A percentile compares a stretch with the other conserved stretches of the same genome.
Conservation (phyloP, 2,797 vertebrate genomes). For the Amblyopsis hoosieri region DNA sequence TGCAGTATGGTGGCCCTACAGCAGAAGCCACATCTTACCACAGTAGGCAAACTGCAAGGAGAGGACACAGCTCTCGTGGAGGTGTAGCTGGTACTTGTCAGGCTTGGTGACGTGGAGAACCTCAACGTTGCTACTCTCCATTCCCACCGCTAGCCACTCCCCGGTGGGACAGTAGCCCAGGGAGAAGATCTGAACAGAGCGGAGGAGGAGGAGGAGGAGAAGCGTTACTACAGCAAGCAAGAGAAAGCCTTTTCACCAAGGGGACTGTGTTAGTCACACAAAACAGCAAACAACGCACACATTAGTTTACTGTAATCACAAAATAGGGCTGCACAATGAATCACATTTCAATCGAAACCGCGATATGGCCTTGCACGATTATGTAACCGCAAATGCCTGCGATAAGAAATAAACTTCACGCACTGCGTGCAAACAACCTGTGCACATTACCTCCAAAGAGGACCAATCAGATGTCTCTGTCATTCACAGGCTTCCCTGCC, state of each 20-base stretch:
- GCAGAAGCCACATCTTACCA: slow-evolving; percentile 74
- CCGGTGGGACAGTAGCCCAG: slow-evolving; percentile 95
- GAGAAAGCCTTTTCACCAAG: not conserved
- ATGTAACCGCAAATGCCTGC: too few species aligned
- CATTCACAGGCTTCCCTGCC: too few species aligned
- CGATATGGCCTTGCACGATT: too few species aligned
- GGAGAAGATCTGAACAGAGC: slow-evolving; percentile 87
- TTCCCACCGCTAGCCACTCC: slow-evolving; percentile 95
- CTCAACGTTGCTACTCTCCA: slow-evolving; percentile 98
- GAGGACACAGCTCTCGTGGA: slow-evolving; percentile 96
- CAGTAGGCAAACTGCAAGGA: slow-evolving; percentile 97
- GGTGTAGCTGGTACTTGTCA: slow-evolving; percentile 96
- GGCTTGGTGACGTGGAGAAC: slow-evolving; percentile 95
- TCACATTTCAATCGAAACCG: too few species aligned
- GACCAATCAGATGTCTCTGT: too few species aligned
- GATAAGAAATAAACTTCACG: too few species aligned
- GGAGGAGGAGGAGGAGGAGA: not conserved
- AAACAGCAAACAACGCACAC: not conserved
- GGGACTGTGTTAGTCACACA: not conserved
- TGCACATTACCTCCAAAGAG: too few species aligned
- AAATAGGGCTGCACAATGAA: too few species aligned
- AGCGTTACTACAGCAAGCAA: not conserved
- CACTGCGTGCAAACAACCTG: too few species aligned
- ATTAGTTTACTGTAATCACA: too few species aligned
- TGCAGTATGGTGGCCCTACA: not conserved